A percentile compares a stretch with the other conserved stretches of the same genome.
Evolutionary conservation across 2,888 invertebrate genomes (phyloP).

Genomic region (Ptychoptera albimana): DNA sequence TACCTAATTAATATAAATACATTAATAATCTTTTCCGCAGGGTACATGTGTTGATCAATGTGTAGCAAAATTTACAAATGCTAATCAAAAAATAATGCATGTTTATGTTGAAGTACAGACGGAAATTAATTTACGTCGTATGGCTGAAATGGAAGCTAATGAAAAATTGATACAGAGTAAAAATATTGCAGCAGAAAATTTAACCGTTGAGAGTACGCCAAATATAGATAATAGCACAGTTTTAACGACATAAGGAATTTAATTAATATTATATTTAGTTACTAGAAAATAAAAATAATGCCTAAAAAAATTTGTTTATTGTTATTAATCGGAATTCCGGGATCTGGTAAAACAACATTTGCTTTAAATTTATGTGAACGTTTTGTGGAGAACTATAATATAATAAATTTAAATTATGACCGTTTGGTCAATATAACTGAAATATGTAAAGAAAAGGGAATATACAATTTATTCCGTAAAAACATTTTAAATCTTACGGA

Average conservation of each 20-base stretch:
- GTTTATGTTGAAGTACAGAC: slow-evolving; percentile 29
- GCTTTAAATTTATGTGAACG: slow-evolving; percentile 13
- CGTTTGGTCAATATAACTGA: background rate
- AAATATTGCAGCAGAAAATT: background rate
- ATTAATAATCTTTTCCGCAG: slow-evolving; percentile 15
- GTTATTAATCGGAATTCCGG: slow-evolving; percentile 23
- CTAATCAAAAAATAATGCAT: slow-evolving; percentile 29
- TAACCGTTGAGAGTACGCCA: slow-evolving; percentile 12
- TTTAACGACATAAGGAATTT: slow-evolving; percentile 5
- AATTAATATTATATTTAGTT: slow-evolving; percentile 1
- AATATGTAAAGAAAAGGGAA: background rate
- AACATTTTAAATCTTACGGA: background rate
- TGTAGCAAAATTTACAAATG: slow-evolving; percentile 27
- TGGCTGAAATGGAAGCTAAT: slow-evolving; percentile 21
- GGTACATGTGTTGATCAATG: slow-evolving; percentile 23
- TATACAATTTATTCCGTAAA: background rate
- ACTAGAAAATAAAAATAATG: slow-evolving; percentile 4
- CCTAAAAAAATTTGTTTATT: slow-evolving; percentile 17
- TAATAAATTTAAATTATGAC: background rate
- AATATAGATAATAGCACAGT: background rate
- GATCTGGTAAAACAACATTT: slow-evolving; percentile 21
- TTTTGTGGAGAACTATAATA: background rate
- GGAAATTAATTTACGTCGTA: slow-evolving; percentile 22
- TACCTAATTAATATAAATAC: background rate
- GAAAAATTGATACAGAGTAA: slow-evolving; percentile 12